phyloP scores from a whole-genome alignment of 2,888 invertebrate genomes.

The Euspilapteryx auroguttella region DNA sequence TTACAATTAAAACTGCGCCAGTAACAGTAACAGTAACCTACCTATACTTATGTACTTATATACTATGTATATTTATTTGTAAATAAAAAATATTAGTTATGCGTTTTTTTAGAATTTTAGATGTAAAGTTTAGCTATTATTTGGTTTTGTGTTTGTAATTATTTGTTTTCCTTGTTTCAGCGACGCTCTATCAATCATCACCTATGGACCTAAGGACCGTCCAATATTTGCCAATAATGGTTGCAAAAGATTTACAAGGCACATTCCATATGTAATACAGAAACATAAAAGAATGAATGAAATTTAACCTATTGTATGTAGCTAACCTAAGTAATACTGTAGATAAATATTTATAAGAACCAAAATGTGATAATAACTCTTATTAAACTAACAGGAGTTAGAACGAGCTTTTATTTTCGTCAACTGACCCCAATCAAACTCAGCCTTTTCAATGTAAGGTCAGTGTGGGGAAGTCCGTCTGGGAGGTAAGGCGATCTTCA shows the following conservation, averaged over 20 bases:
- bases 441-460: no score
- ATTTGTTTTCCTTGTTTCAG: slow-evolving; percentile 29
- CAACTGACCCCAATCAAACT: no score
- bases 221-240: slow-evolving; percentile 81
- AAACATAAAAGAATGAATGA: slow-evolving; percentile 20
- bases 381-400: no score
- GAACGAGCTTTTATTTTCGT: no score
- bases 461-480: no score
- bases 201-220: slow-evolving; percentile 75
- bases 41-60: neutral
- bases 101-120: neutral
- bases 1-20: no score
- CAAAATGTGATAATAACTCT: neutral
- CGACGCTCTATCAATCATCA: slow-evolving; percentile 66
- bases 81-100: neutral
- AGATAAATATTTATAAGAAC: no score
- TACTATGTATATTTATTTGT: neutral
- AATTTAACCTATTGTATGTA: no score
- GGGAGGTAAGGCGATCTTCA: no score
- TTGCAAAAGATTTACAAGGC: slow-evolving; percentile 86
- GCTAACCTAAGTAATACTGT: no score
- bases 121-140: neutral
- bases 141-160: neutral
- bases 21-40: no score
- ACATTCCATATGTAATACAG: slow-evolving; percentile 63